These are phyloP conservation scores for Hippocampus comes DNA, from an alignment of 2,113 vertebrate species.

Conservation along the genomic window DNA sequence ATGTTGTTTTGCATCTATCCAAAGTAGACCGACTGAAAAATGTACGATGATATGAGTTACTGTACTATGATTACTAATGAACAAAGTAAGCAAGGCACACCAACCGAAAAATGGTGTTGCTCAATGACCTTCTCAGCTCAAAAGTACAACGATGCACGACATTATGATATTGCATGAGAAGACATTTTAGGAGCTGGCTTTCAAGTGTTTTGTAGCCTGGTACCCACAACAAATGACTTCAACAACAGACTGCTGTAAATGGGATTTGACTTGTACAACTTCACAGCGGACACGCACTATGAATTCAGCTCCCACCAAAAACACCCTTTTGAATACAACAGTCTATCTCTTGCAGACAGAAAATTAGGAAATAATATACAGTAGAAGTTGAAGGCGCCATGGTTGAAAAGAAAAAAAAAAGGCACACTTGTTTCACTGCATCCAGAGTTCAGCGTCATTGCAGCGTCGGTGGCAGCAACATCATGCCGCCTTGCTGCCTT, in stretches of 20 bases:
- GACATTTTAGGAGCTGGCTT: slow-evolving; percentile 22
- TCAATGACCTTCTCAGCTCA: slow-evolving; percentile 18
- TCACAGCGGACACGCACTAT: slow-evolving; percentile 4
- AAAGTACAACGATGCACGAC: slow-evolving; percentile 1
- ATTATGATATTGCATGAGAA: slow-evolving; percentile 26
- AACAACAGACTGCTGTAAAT: slow-evolving; percentile 11
- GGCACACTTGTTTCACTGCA: slow-evolving; percentile 67
- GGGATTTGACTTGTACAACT: not conserved
- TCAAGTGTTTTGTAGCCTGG: slow-evolving; percentile 19
- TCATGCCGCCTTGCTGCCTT: slow-evolving; percentile 46
- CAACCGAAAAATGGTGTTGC: slow-evolving; percentile 27
- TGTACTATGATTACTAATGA: slow-evolving; percentile 13
- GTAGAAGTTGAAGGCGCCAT: slow-evolving; percentile 70
- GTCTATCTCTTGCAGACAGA: slow-evolving; percentile 28
- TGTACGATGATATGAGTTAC: slow-evolving; percentile 9
- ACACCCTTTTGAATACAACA: slow-evolving; percentile 27
- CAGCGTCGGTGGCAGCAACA: slow-evolving; percentile 41
- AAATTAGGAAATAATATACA: slow-evolving; percentile 50
- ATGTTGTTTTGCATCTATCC: not conserved
- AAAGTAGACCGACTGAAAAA: slow-evolving; percentile 16
- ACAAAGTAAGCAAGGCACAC: slow-evolving; percentile 28
- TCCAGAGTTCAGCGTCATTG: slow-evolving; percentile 53
- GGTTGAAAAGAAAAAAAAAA: slow-evolving; percentile 72
- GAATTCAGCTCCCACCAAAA: slow-evolving; percentile 25
- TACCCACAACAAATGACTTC: slow-evolving; percentile 16